These are phyloP conservation scores for Turdus rufiventris DNA, from an alignment of 2,113 vertebrate genomes.

Conservation along the genomic window DNA sequence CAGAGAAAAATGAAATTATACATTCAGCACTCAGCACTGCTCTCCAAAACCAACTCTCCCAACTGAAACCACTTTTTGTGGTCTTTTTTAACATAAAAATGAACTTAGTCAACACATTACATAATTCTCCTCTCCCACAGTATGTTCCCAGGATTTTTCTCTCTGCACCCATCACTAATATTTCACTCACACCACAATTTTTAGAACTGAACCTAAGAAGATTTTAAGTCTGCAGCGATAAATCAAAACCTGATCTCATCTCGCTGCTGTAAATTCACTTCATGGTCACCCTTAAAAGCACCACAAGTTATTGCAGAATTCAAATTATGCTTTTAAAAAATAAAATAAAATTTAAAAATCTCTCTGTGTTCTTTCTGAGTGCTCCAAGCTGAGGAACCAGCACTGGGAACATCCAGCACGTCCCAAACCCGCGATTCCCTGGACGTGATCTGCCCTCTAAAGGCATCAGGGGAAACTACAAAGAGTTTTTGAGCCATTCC, in stretches of 20 bases:
- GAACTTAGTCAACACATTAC: neutral
- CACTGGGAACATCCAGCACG: neutral
- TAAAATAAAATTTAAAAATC: neutral
- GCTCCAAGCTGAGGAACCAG: neutral
- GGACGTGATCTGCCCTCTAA: constrained; percentile 66
- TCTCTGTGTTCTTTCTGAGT: fast-evolving
- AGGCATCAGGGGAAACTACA: constrained; percentile 15
- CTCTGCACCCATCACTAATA: neutral
- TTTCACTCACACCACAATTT: neutral
- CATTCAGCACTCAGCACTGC: neutral
- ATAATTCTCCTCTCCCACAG: neutral
- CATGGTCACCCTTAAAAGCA: neutral
- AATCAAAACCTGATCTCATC: neutral
- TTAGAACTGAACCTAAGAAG: neutral
- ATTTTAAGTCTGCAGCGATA: fast-evolving
- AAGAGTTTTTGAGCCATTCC: neutral
- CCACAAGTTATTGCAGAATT: neutral
- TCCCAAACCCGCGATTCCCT: neutral
- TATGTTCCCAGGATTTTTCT: neutral
- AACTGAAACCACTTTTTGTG: neutral
- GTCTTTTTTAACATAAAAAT: neutral
- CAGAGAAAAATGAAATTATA: neutral
- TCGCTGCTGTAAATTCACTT: neutral
- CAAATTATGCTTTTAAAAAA: neutral
- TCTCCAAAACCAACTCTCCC: neutral